phyloP scores from a whole-genome alignment of 2,113 vertebrate genomes.

The Mungos mungo region DNA sequence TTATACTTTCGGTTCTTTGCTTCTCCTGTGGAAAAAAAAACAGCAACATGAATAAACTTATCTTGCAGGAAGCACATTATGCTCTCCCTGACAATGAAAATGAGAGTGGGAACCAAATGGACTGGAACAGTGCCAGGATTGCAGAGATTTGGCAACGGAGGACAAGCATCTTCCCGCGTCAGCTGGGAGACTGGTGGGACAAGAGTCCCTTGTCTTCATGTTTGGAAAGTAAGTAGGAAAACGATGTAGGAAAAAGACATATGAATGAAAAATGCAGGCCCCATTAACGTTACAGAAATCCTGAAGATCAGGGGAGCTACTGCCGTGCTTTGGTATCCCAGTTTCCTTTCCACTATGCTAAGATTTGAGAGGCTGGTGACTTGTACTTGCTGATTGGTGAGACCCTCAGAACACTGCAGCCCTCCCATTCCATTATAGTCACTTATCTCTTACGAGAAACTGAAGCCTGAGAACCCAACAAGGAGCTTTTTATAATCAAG shows the following conservation, averaged over 20 bases:
- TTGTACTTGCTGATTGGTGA: background rate
- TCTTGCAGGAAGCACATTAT: slow-evolving; percentile 14
- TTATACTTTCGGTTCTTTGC: slow-evolving; percentile 89
- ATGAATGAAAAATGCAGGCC: background rate
- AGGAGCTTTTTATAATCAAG: background rate
- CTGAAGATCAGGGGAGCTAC: background rate
- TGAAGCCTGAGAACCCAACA: background rate
- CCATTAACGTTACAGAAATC: background rate
- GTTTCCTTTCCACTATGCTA: background rate
- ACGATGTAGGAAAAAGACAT: background rate
- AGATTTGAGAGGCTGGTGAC: background rate
- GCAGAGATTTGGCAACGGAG: background rate
- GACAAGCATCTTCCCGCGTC: background rate
- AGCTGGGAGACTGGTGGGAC: background rate
- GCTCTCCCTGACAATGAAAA: background rate
- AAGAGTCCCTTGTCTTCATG: background rate
- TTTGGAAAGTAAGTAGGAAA: background rate
- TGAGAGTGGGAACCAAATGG: background rate
- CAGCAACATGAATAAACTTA: slow-evolving; percentile 25
- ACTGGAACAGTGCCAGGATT: background rate
- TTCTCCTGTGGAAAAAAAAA: slow-evolving; percentile 84
- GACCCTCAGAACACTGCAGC: background rate
- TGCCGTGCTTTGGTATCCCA: background rate
- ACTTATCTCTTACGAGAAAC: background rate
- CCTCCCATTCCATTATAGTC: background rate